These are phyloP conservation scores for Drosophila eohydei DNA, from an alignment of 2,888 invertebrate species.

Conservation along the genomic window DNA sequence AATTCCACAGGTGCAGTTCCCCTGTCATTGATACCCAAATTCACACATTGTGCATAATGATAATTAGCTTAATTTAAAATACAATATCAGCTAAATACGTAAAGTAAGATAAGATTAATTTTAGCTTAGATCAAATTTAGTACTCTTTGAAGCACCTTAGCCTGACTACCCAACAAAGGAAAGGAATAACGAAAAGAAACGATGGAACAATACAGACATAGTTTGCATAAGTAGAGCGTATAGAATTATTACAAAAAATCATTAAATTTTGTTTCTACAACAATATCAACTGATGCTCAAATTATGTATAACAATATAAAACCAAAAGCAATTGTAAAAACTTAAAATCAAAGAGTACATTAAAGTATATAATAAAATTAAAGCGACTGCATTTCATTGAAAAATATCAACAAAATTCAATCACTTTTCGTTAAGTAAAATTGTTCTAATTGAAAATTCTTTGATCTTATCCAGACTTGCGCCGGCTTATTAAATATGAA, in stretches of 20 bases:
- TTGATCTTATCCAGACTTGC: conserved; percentile 73
- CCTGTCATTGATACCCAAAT: conserved; percentile 6
- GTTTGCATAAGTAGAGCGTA: conserved; percentile 43
- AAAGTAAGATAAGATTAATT: conserved; percentile 70
- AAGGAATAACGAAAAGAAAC: conserved; percentile 20
- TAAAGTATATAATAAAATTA: conserved; percentile 64
- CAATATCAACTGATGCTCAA: conserved; percentile 47
- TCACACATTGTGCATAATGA: conserved; percentile 22
- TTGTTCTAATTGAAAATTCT: conserved; percentile 25
- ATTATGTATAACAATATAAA: conserved; percentile 52
- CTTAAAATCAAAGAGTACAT: conserved; percentile 62
- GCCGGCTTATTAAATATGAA: conserved; percentile 84
- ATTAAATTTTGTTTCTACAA: conserved; percentile 23
- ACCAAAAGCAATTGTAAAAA: conserved; percentile 76
- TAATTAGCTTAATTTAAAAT: conserved; percentile 59
- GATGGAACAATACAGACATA: conserved; percentile 22
- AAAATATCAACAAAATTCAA: not conserved
- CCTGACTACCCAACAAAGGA: conserved; percentile 43
- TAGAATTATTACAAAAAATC: conserved; percentile 26
- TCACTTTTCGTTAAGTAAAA: not conserved
- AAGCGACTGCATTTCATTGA: conserved; percentile 50
- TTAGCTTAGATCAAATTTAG: conserved; percentile 72
- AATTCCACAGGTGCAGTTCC: conserved; percentile 2
- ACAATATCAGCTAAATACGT: conserved; percentile 54
- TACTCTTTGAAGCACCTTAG: conserved; percentile 33